A percentile compares a stretch with the other conserved stretches of the same genome.
These are phyloP conservation scores for Octomys mimax DNA, from an alignment of 2,797 vertebrate genomes.

Conservation along the genomic window DNA sequence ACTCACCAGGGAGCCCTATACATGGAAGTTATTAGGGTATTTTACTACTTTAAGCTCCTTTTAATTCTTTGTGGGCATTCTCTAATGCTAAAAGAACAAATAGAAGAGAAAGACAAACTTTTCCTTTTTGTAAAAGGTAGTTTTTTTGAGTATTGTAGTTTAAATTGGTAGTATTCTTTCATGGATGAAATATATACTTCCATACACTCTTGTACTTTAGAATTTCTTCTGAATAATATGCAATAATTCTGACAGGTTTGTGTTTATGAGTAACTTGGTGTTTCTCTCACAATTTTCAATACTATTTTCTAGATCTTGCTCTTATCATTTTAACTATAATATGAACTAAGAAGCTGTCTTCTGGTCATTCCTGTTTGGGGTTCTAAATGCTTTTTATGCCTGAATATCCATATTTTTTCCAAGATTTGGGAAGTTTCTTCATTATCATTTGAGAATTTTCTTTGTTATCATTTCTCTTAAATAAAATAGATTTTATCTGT, in stretches of 20 bases:
- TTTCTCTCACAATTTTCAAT: neutral
- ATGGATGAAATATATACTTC: neutral
- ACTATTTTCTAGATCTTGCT: neutral
- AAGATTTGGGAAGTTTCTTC: neutral
- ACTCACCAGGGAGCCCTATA: neutral
- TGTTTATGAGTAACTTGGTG: neutral
- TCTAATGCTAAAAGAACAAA: neutral
- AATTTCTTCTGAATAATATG: neutral
- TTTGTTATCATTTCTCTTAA: neutral
- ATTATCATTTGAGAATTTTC: neutral
- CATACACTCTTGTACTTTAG: neutral
- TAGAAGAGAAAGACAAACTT: neutral
- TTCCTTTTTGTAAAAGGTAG: neutral
- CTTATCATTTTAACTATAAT: neutral
- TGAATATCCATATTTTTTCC: neutral
- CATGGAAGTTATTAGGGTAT: neutral
- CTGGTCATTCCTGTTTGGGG: neutral
- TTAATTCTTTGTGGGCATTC: neutral
- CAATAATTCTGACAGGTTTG: neutral
- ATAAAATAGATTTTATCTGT: neutral
- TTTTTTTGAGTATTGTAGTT: neutral
- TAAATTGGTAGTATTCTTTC: neutral
- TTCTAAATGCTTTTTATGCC: neutral
- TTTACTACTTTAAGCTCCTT: neutral
- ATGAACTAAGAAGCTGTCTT: neutral